phyloP scores from a whole-genome alignment of 2,888 invertebrate genomes.

The Mellilla xanthometata region DNA sequence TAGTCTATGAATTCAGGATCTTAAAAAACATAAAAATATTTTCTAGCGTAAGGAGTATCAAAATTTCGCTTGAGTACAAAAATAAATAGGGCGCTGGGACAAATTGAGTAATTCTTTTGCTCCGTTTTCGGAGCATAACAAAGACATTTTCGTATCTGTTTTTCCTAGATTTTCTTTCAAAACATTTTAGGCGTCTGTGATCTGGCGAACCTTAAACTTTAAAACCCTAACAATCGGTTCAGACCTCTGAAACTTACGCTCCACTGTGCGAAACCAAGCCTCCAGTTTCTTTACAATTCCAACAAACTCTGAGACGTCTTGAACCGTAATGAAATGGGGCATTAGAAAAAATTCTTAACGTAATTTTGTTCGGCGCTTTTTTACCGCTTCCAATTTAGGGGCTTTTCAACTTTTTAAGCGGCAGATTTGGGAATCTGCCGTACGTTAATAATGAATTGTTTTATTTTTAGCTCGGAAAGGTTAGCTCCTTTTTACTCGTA shows the following conservation, averaged over 20 bases:
- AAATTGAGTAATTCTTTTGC: too few relatives aligned
- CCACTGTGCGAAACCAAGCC: slow-evolving; percentile 11
- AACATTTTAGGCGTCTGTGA: too few relatives aligned
- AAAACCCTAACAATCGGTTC: slow-evolving; percentile 12
- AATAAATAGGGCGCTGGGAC: too few relatives aligned
- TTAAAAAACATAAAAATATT: too few relatives aligned
- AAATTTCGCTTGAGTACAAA: too few relatives aligned
- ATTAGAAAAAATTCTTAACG: slow-evolving; percentile 26
- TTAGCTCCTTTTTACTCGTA: neutral
- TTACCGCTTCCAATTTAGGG: slow-evolving; percentile 27
- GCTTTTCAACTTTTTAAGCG: slow-evolving; percentile 30
- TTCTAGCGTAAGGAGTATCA: too few relatives aligned
- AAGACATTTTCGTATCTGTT: too few relatives aligned
- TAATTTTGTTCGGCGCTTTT: slow-evolving; percentile 24
- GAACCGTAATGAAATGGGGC: slow-evolving; percentile 26
- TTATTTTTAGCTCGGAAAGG: slow-evolving; percentile 19
- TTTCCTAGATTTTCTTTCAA: too few relatives aligned
- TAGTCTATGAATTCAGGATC: too few relatives aligned
- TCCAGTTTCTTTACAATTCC: slow-evolving; percentile 18
- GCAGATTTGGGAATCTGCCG: slow-evolving; percentile 22
- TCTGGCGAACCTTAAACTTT: slow-evolving; percentile 1
- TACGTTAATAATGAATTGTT: slow-evolving; percentile 28
- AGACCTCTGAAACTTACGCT: slow-evolving; percentile 14
- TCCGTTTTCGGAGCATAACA: too few relatives aligned
- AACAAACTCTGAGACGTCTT: slow-evolving; percentile 22